Conservation (phyloP, 2,113 vertebrate species). For the Ceyx margarethae region DNA sequence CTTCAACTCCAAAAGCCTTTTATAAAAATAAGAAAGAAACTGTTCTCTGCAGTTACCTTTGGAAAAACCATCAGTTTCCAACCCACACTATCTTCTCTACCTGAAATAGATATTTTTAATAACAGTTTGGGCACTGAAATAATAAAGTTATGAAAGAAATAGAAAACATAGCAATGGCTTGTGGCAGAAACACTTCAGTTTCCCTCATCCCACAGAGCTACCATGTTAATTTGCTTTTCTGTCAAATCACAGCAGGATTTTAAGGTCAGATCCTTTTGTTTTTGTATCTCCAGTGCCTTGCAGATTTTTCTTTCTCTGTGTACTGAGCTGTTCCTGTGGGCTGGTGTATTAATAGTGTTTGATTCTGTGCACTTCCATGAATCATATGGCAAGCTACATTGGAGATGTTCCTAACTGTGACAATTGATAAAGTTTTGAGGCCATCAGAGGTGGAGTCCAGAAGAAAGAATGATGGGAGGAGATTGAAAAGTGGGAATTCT, state of each 20-base stretch:
- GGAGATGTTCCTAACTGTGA: neutral
- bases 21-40: neutral
- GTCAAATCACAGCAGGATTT: neutral
- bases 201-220: neutral
- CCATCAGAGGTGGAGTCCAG: neutral
- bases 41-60: neutral
- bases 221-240: neutral
- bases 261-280: neutral
- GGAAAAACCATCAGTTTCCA: neutral
- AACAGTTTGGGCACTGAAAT: neutral
- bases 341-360: slow-evolving; percentile 22
- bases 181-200: neutral
- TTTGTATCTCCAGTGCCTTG: slow-evolving; percentile 37
- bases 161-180: neutral
- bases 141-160: neutral
- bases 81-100: neutral
- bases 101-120: neutral
- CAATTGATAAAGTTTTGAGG: neutral
- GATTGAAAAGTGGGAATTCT: neutral
- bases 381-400: slow-evolving; percentile 9
- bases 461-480: neutral
- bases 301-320: neutral
- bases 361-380: slow-evolving; percentile 1
- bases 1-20: neutral
- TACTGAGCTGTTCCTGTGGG: neutral